These are phyloP conservation scores for Pocillopora verrucosa DNA, from an alignment of 64 coral and sea anemone genomes.

Conservation along the genomic window DNA sequence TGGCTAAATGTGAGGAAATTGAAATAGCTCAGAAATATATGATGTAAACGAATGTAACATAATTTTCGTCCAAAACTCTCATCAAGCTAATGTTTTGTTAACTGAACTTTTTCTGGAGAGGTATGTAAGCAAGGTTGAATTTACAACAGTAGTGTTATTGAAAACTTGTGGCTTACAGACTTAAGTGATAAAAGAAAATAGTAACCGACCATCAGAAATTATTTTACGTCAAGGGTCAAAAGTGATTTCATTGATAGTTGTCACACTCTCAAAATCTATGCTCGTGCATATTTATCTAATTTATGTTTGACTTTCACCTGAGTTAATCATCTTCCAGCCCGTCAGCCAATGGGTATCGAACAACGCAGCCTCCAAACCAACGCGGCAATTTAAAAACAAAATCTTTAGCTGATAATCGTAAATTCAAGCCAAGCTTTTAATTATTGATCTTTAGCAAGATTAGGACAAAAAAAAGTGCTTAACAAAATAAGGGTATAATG, in stretches of 20 bases:
- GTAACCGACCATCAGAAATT: not conserved
- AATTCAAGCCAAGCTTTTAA: not conserved
- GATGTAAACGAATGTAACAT: no score
- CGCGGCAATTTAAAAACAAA: not conserved
- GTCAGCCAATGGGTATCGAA: not conserved
- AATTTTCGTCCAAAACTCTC: no score
- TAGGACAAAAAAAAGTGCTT: not conserved
- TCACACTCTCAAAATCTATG: not conserved
- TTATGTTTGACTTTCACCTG: not conserved
- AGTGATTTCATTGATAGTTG: not conserved
- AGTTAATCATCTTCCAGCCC: not conserved
- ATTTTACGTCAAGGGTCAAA: not conserved
- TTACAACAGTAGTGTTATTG: slow-evolving; percentile 1
- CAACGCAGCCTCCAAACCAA: not conserved
- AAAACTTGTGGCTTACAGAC: not conserved
- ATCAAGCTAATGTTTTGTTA: not conserved
- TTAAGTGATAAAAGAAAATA: not conserved
- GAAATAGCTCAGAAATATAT: no score
- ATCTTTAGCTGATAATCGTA: not conserved
- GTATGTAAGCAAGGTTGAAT: not conserved
- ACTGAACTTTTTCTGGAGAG: not conserved
- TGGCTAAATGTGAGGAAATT: no score
- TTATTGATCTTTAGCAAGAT: not conserved
- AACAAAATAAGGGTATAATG: not conserved
- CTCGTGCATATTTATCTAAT: not conserved